phyloP scores from a whole-genome alignment of 2,888 invertebrate species.

The Anthoptus insignis region DNA sequence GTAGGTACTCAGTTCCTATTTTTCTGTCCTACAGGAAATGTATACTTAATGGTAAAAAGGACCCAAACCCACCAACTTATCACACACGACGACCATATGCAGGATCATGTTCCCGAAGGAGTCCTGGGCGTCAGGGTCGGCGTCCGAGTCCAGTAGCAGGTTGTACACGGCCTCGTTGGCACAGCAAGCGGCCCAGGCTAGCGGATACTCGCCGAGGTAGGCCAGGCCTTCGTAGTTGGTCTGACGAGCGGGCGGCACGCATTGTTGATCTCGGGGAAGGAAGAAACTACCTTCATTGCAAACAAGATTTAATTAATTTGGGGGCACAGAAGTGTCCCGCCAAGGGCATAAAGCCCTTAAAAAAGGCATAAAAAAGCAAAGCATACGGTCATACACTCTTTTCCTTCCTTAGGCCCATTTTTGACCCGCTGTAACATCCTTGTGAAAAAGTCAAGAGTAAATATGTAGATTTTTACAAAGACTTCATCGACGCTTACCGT shows the following conservation, averaged over 20 bases:
- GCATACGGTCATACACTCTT: too few species aligned
- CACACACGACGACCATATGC: constrained; percentile 99
- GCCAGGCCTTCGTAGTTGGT: constrained; percentile 99
- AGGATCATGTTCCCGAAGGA: constrained; percentile 99
- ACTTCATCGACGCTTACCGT: too few species aligned
- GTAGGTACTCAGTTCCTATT: too few species aligned
- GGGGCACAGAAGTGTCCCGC: too few species aligned
- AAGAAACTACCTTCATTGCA: constrained; percentile 93
- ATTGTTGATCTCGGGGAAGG: constrained; percentile 97
- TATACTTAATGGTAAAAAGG: constrained; percentile 24
- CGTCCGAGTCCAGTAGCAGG: constrained; percentile 95
- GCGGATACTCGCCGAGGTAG: constrained; percentile 98
- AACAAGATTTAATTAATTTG: too few species aligned
- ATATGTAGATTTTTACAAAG: too few species aligned
- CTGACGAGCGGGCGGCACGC: constrained; percentile 90
- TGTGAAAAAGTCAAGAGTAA: too few species aligned
- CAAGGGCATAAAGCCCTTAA: too few species aligned
- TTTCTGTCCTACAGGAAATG: too few species aligned
- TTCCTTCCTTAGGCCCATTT: too few species aligned
- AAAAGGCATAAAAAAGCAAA: too few species aligned
- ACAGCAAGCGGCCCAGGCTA: constrained; percentile 99
- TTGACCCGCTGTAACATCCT: too few species aligned
- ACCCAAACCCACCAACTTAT: constrained; percentile 92
- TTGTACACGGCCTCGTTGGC: constrained; percentile 99
- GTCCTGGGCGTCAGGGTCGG: constrained; percentile 98